Evolutionary conservation across 1,140 invertebrate genomes (phyloP), one percentile per base, ranked within the genome.

Genomic region (Battus philenor): DNA sequence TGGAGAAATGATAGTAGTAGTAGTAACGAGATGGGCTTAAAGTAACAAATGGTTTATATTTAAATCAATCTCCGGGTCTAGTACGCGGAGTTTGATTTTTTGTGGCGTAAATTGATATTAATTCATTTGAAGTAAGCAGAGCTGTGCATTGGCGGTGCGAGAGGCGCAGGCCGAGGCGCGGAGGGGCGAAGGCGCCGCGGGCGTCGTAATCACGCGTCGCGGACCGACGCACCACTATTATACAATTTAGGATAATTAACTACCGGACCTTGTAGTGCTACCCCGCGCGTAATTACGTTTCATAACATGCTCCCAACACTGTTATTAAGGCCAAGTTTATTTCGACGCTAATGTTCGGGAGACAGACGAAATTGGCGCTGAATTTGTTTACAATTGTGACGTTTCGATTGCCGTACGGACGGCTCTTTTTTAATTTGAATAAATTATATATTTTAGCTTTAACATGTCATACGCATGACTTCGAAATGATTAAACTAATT

Each of bases 221-320:
- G 51, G 62, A 65, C 55, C 61, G 53, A 55, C 58, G 64, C 53
- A 56, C 66, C 50, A 49, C 50, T 61, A 83, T 83, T 83, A 83
- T 72, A 81, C 79, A 83, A 83, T 83, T 83, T 81, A 64, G 74
- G 63, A 77, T 68, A 79, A 83, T 83, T 83, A 83, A 83, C 79
- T 83, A 82, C 78, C 67, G 79, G 75, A 78, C 70, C 73, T 77
- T 64, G 71, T 71, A 56, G 54, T 48, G 56, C 61, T 63, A 53
- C 62, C 55, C 46, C 44, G 45, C 15, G 47, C 52, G 62, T 76
- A 77, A 82, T 82, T 78, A 68, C 63, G 50, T 74, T 67, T 74
- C 69, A 78, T 80, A 78, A 76, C 75, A 77, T 68, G 68, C 55
- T 51, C 34, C 52, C 59, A 67, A 59, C 64, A 63, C 54, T 68